These are phyloP conservation scores for Argyrosomus japonicus DNA, from an alignment of 2,113 vertebrate species.

Conservation along the genomic window DNA sequence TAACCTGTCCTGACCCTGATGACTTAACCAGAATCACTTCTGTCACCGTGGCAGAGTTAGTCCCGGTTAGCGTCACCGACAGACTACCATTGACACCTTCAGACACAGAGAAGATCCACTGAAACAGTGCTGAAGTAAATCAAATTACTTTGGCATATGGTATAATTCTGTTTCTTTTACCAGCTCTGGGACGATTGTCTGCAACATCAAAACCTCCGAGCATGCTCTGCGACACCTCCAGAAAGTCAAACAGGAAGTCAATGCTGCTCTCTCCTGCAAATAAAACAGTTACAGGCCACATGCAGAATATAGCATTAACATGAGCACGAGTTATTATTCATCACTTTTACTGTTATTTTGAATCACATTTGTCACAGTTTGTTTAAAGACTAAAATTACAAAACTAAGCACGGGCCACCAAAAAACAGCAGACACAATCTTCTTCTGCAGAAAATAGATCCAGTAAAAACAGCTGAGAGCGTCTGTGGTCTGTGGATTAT, in stretches of 20 bases:
- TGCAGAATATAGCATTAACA: not conserved
- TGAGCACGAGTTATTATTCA: not conserved
- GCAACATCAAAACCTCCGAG: constrained; percentile 20
- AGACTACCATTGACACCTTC: constrained; percentile 52
- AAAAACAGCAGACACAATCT: not conserved
- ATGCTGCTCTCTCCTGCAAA: constrained; percentile 58
- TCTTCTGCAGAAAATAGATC: not conserved
- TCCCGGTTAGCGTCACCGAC: constrained; percentile 49
- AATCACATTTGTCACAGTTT: not conserved
- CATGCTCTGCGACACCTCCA: constrained; percentile 33
- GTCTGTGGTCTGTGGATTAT: too few species aligned
- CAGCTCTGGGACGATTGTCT: constrained; percentile 43
- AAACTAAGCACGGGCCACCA: not conserved
- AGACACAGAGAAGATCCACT: not conserved
- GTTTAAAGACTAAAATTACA: not conserved
- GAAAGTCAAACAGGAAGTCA: constrained; percentile 62
- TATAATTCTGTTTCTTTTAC: constrained; percentile 16
- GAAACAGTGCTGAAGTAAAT: not conserved
- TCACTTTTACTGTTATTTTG: not conserved
- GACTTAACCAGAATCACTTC: constrained; percentile 59
- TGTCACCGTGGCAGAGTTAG: constrained; percentile 36
- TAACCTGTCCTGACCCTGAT: constrained; percentile 24
- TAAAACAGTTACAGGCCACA: not conserved
- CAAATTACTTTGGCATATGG: not conserved
- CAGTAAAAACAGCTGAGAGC: not conserved